Evolutionary conservation across 64 coral and sea anemone species (phyloP).

Genomic region (Dendrophyllia cribrosa): DNA sequence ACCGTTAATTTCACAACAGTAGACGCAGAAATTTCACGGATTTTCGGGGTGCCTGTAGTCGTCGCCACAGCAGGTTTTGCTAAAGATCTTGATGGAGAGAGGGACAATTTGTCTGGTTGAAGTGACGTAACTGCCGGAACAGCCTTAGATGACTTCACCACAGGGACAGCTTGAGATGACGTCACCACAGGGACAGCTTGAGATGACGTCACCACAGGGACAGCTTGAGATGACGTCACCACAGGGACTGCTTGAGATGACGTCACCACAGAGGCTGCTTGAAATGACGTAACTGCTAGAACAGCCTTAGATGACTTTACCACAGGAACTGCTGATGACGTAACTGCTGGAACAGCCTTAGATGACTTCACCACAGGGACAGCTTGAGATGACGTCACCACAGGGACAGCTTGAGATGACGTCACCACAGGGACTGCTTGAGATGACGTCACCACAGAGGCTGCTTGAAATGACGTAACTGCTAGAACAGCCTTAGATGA

Average conservation of each 20-base stretch:
- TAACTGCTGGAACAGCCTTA: too few relatives aligned
- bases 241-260: background rate
- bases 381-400: background rate
- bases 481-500: too few relatives aligned
- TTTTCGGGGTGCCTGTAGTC: background rate
- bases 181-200: background rate
- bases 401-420: background rate
- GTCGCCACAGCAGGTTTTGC: background rate
- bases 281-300: background rate
- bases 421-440: background rate
- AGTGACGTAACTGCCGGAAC: background rate
- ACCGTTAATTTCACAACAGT: too few relatives aligned
- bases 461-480: background rate
- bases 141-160: background rate
- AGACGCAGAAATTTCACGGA: background rate
- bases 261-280: background rate
- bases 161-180: background rate
- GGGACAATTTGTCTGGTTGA: background rate
- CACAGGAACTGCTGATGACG: too few relatives aligned
- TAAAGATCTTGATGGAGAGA: background rate
- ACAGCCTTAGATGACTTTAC: background rate
- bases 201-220: background rate
- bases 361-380: background rate
- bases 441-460: background rate
- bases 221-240: background rate